phyloP scores from a whole-genome alignment of 2,797 vertebrate genomes.

The Iguana delicatissima region DNA sequence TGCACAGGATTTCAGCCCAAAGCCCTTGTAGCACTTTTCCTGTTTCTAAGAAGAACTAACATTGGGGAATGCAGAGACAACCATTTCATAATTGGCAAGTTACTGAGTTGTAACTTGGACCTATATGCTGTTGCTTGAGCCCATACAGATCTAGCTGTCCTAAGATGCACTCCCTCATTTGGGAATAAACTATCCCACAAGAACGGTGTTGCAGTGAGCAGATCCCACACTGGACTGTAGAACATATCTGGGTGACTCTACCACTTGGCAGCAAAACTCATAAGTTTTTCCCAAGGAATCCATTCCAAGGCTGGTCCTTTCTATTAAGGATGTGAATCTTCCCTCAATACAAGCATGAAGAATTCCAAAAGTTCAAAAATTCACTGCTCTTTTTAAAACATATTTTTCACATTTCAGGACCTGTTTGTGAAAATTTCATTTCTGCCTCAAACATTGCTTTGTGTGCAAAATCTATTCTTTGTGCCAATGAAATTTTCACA shows the following conservation, averaged over 20 bases:
- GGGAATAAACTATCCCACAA: background rate
- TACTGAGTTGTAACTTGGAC: background rate
- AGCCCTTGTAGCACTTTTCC: too few species aligned
- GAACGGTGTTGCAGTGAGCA: background rate
- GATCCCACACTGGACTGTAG: too few species aligned
- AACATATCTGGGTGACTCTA: background rate
- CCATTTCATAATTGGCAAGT: background rate
- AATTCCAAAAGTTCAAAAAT: too few species aligned
- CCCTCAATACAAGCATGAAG: too few species aligned
- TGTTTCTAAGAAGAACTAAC: background rate
- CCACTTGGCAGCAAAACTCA: background rate
- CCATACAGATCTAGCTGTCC: background rate
- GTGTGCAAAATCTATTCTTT: too few species aligned
- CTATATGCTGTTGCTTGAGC: background rate
- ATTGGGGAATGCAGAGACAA: background rate
- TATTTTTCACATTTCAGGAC: too few species aligned
- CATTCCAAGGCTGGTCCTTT: background rate
- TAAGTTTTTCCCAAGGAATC: background rate
- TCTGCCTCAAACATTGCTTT: too few species aligned
- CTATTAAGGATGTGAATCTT: too few species aligned
- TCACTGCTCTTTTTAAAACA: too few species aligned
- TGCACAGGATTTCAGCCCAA: background rate
- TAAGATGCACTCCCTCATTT: background rate
- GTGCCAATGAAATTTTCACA: too few species aligned
- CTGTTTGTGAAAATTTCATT: too few species aligned